phyloP scores from a whole-genome alignment of 2,888 invertebrate species.

The Eristalis pertinax region DNA sequence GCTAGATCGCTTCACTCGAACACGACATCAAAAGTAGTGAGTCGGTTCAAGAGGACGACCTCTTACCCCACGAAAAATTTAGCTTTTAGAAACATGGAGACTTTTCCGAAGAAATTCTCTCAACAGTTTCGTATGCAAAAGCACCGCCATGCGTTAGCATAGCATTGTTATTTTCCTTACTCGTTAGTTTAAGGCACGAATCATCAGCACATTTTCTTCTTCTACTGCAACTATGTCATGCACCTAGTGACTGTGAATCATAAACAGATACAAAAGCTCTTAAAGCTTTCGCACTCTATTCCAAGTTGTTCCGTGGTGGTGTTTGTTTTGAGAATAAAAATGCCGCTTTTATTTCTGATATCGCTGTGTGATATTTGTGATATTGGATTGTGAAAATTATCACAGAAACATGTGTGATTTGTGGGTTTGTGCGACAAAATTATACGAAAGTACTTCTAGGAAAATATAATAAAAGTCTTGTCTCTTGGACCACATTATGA shows the following conservation, averaged over 20 bases:
- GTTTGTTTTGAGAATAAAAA: neutral
- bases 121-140: conserved; percentile 51
- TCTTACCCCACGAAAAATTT: conserved; percentile 60
- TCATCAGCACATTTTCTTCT: neutral
- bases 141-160: conserved; percentile 66
- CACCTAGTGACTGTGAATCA: conserved; percentile 24
- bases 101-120: conserved; percentile 13
- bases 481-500: neutral
- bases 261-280: neutral
- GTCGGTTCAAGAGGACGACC: conserved; percentile 65
- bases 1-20: conserved; percentile 69
- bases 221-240: neutral
- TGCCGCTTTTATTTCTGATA: neutral
- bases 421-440: neutral
- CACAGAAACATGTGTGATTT: neutral
- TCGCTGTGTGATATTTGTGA: neutral
- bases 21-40: conserved; percentile 60
- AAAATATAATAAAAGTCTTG: neutral
- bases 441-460: neutral
- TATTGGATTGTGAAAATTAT: neutral
- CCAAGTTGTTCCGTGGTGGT: neutral
- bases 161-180: conserved; percentile 68
- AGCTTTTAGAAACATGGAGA: conserved; percentile 58
- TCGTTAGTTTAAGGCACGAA: conserved; percentile 70
- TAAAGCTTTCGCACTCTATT: neutral